A percentile compares a stretch with the other conserved stretches of the same genome.
phyloP scores from a whole-genome alignment of 2,113 vertebrate species.

The Paralichthys olivaceus region DNA sequence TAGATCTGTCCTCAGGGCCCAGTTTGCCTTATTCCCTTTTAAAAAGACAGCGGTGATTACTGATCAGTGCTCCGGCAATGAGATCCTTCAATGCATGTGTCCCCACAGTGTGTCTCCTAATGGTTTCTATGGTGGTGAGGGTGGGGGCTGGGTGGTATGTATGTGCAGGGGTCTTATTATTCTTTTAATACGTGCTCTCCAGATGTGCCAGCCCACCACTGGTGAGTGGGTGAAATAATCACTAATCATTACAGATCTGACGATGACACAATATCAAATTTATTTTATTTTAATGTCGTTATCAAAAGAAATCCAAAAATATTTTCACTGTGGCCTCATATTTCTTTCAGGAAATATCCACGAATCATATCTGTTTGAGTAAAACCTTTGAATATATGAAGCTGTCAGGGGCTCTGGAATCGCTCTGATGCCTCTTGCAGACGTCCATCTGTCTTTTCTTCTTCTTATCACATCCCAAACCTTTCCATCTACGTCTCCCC shows the following conservation, averaged over 20 bases:
- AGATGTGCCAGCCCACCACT: background rate
- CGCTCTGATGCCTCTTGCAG: no score
- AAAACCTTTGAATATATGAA: background rate
- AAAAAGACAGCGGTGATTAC: conserved; percentile 54
- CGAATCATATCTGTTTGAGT: background rate
- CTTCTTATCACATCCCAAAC: conserved; percentile 10
- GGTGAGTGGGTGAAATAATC: background rate
- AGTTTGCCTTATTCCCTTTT: conserved; percentile 46
- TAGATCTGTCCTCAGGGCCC: conserved; percentile 33
- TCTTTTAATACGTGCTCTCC: background rate
- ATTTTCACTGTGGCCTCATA: background rate
- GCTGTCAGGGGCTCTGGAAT: background rate
- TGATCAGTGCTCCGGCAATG: conserved; percentile 47
- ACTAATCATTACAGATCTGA: background rate
- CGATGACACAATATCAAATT: background rate
- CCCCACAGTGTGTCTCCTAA: conserved; percentile 36
- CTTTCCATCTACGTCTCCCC: conserved; percentile 10
- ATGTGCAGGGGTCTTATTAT: background rate
- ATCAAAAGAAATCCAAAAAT: no score
- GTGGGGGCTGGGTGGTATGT: conserved; percentile 4
- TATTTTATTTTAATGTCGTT: background rate
- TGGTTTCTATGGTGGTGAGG: conserved; percentile 2
- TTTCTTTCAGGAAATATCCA: background rate
- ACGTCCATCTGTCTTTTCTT: conserved; percentile 1
- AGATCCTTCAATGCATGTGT: conserved; percentile 46